phyloP scores from a whole-genome alignment of 2,113 vertebrate species.

The Macquaria ambigua region DNA sequence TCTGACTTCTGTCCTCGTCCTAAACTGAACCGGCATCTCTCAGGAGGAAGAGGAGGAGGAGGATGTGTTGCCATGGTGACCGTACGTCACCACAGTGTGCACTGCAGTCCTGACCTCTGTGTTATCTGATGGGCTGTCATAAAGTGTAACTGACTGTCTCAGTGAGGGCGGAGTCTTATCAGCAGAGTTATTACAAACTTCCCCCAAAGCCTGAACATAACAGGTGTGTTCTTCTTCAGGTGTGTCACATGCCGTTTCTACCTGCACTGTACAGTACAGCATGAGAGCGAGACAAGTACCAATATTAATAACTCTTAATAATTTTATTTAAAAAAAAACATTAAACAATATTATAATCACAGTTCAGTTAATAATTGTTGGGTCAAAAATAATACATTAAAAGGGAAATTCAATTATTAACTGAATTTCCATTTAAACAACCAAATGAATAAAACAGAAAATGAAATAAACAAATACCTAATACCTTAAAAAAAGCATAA shows the following conservation, averaged over 20 bases:
- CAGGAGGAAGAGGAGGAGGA: background rate
- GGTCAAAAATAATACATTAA: too few species aligned
- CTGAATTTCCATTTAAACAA: too few species aligned
- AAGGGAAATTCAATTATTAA: too few species aligned
- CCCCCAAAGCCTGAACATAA: background rate
- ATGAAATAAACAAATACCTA: too few species aligned
- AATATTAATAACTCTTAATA: too few species aligned
- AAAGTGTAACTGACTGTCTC: background rate
- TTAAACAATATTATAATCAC: too few species aligned
- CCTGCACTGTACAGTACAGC: background rate
- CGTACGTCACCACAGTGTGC: background rate
- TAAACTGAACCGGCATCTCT: background rate
- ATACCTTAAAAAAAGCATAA: too few species aligned
- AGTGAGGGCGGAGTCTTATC: constrained; percentile 14
- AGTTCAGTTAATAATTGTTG: too few species aligned
- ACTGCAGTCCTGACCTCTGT: too few species aligned
- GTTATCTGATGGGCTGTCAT: constrained; percentile 18
- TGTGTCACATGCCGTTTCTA: background rate
- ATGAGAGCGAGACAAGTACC: too few species aligned
- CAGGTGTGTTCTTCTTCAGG: constrained; percentile 6
- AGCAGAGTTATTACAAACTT: background rate
- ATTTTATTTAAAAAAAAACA: too few species aligned
- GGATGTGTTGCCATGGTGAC: constrained; percentile 10
- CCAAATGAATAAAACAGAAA: too few species aligned
- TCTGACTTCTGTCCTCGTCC: background rate